Percentiles rank a stretch among this genome's conserved stretches.
phyloP scores from a whole-genome alignment of 2,113 vertebrate genomes.

The Perca schrenkii region DNA sequence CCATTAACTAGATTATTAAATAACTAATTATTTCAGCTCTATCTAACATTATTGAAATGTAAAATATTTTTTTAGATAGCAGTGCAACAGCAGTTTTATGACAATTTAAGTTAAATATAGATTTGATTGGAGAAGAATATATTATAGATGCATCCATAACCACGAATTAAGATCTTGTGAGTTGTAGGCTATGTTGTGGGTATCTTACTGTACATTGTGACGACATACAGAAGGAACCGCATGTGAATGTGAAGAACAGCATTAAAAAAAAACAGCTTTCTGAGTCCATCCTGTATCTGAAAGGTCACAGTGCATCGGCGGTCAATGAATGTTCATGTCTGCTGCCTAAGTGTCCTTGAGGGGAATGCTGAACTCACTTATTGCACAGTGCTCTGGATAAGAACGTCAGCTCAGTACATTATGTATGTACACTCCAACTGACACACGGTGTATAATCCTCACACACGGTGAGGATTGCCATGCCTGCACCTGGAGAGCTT shows the following conservation, averaged over 20 bases:
- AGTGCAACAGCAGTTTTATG: background rate
- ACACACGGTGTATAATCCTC: constrained; percentile 72
- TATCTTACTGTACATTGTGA: background rate
- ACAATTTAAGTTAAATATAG: background rate
- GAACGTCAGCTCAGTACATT: constrained; percentile 32
- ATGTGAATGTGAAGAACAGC: background rate
- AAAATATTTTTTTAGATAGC: background rate
- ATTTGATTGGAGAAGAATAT: background rate
- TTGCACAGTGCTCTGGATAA: constrained; percentile 30
- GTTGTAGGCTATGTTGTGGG: background rate
- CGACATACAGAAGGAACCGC: background rate
- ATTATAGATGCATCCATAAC: background rate
- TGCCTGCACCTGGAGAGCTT: constrained; percentile 73
- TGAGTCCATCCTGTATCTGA: constrained; percentile 2
- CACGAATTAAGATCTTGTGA: background rate
- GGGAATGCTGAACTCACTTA: constrained; percentile 9
- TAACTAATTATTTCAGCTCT: background rate
- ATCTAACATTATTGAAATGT: background rate
- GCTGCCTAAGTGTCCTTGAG: constrained; percentile 30
- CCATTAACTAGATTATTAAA: background rate
- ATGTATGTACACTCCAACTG: constrained; percentile 28
- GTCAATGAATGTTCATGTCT: background rate
- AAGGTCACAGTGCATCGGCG: constrained; percentile 4
- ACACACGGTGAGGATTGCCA: constrained; percentile 51
- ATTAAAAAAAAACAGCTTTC: constrained; percentile 9